phyloP scores from a whole-genome alignment of 64 coral and sea anemone species.

The Stichodactyla helianthus region DNA sequence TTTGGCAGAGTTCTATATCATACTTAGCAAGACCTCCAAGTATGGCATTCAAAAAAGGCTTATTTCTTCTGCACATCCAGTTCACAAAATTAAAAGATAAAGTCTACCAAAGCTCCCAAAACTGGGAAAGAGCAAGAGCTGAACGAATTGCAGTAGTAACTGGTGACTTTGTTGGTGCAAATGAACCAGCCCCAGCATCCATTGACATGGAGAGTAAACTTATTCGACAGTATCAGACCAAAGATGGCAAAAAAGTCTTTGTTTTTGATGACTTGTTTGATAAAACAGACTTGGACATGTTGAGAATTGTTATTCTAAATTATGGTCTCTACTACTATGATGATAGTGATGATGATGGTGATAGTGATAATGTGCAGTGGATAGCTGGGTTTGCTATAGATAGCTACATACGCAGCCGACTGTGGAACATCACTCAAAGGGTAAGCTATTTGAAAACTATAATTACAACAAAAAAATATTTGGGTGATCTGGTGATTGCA shows the following conservation, averaged over 20 bases:
- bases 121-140: conserved; percentile 39
- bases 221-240: conserved; percentile 49
- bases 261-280: conserved; percentile 97
- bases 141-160: conserved; percentile 28
- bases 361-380: conserved; percentile 98
- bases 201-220: conserved; percentile 35
- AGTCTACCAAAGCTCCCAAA: conserved; percentile 40
- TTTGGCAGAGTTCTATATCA: conserved; percentile 66
- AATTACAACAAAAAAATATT: too few relatives aligned
- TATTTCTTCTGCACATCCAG: conserved; percentile 64
- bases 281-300: conserved; percentile 77
- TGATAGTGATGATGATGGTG: conserved; percentile 75
- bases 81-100: conserved; percentile 86
- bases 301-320: conserved; percentile 66
- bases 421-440: conserved; percentile 83
- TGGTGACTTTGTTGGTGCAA: conserved; percentile 63
- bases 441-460: conserved; percentile 11
- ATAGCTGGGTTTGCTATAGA: conserved; percentile 87
- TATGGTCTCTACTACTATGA: conserved; percentile 95
- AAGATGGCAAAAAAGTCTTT: conserved; percentile 72
- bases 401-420: conserved; percentile 71
- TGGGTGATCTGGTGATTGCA: too few relatives aligned
- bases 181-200: conserved; percentile 38
- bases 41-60: conserved; percentile 75
- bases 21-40: conserved; percentile 86